Base-by-base conservation (phyloP, 2,113 vertebrate species). In the Procavia capensis region DNA sequence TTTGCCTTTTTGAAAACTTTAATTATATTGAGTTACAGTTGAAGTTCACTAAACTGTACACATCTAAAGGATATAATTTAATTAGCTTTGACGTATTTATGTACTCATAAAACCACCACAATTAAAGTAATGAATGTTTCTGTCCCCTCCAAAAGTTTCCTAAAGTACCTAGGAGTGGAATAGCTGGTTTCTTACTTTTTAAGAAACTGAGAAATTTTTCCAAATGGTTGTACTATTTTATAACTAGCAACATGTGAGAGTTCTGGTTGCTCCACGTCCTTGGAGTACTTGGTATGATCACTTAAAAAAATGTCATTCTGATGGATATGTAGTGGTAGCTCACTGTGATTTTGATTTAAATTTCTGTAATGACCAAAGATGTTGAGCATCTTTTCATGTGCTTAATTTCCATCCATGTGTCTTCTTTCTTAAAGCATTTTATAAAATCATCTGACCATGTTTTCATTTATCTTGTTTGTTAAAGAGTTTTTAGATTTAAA, bases 131-230 rank as follows among this genome's bases (percentile, higher is more conserved):
- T 29, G 50, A 63, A 50, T 50, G 13, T 50, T 79, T 90, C 45
- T 92, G 2, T 91, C 17, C 36, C 6, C 5, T 39, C 24, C 74
- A 17, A 54, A 85, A 64, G 82, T 78, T 88, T 24, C 22, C 45
- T 93, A 5, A 81, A 86, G 39, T 66, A 63, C 8, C 5, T 80
- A 57, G 16, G 22, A 91, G 34, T 91, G 76, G 76, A 64, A n/a
- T 81, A 50, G 41, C n/a, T 72, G n/a, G 72, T 9, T 70, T 91
- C 79, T 85, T 72, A 85, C 22, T 27, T 89, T 94, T 93, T 36
- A 90, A 66, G 17, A 68, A n/a, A 36, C 34, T n/a, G 29, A 68
- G 5, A 68, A 68, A 68, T 14, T 61, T 61, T 19, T 68, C 34
- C 34, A 68, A 68, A 68, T 68, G 66, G 34, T 68, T 68, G 66